Conservation (phyloP, 2,113 vertebrate species). For the Silurus meridionalis region DNA sequence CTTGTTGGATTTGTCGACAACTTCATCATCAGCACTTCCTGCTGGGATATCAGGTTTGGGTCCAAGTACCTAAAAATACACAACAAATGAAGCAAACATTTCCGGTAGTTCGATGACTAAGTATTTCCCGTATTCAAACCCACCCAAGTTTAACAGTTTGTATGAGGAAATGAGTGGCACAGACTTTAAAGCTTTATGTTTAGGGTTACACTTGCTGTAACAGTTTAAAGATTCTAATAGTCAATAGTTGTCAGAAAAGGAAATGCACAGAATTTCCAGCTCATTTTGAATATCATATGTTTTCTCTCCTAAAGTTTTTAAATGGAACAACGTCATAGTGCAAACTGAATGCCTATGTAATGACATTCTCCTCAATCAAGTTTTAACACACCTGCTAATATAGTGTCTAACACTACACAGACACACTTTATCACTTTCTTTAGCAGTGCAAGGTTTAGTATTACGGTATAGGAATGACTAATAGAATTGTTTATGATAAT, state of each 20-base stretch:
- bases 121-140: slow-evolving; percentile 1
- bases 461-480: not conserved
- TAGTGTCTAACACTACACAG: not conserved
- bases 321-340: not conserved
- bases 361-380: not conserved
- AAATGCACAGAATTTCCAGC: not conserved
- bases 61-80: slow-evolving; percentile 67
- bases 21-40: slow-evolving; percentile 54
- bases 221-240: not conserved
- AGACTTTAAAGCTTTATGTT: not conserved
- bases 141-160: not conserved
- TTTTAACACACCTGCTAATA: not conserved
- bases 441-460: not conserved
- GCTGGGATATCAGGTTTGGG: slow-evolving; percentile 60
- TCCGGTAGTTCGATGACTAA: not conserved
- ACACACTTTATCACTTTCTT: not conserved
- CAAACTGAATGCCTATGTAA: not conserved
- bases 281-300: not conserved
- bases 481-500: not conserved
- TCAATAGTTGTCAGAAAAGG: not conserved
- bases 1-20: slow-evolving; percentile 42
- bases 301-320: not conserved
- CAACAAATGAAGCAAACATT: slow-evolving; percentile 10
- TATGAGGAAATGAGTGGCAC: not conserved
- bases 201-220: not conserved